phyloP scores from a whole-genome alignment of 2,797 vertebrate genomes.

The Periparus ater region DNA sequence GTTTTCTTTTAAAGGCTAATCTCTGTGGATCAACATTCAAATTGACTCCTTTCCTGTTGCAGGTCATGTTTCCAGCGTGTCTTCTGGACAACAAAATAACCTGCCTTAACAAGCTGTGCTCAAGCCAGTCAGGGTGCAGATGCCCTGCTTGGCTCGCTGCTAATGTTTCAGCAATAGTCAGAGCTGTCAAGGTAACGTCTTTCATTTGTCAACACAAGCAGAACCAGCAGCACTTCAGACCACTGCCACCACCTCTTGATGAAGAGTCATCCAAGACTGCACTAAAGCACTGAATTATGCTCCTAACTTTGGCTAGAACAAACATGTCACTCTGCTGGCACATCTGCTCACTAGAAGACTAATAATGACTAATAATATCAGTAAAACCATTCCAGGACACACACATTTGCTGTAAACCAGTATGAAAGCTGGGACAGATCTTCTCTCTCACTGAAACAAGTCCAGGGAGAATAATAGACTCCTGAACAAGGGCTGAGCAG shows the following conservation, averaged over 20 bases:
- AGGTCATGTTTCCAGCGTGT: background rate
- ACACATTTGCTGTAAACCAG: background rate
- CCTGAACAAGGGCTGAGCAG: background rate
- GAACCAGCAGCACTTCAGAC: background rate
- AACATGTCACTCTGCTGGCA: background rate
- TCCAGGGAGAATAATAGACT: background rate
- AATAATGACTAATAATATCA: background rate
- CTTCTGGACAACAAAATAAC: background rate
- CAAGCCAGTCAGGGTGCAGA: background rate
- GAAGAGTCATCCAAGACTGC: background rate
- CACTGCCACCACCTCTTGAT: background rate
- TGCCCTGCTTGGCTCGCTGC: background rate
- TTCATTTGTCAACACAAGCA: background rate
- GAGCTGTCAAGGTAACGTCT: background rate
- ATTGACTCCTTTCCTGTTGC: background rate
- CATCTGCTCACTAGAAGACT: background rate
- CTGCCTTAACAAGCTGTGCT: background rate
- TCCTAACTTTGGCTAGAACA: background rate
- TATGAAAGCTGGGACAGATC: background rate
- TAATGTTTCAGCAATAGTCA: background rate
- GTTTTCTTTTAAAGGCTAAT: background rate
- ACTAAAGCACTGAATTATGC: background rate
- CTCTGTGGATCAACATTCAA: background rate
- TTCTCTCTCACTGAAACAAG: background rate
- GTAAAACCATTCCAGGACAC: background rate